phyloP scores from a whole-genome alignment of 2,888 invertebrate species.

The Blera fallax region DNA sequence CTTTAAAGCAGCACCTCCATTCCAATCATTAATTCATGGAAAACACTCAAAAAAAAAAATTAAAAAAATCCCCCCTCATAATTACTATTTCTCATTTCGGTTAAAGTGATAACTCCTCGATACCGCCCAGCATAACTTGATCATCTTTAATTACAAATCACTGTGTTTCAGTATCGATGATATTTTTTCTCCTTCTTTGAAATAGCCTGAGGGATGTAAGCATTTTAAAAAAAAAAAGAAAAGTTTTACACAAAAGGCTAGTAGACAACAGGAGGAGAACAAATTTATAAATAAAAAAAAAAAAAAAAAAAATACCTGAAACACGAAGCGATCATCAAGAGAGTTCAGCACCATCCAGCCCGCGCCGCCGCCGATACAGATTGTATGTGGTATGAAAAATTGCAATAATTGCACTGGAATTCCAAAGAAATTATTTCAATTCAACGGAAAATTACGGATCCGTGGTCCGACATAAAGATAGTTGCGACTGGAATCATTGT shows the following conservation, averaged over 20 bases:
- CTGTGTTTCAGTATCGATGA: conserved; percentile 4
- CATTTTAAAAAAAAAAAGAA: neutral
- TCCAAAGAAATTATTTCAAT: conserved; percentile 71
- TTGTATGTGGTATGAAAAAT: conserved; percentile 51
- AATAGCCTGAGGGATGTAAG: neutral
- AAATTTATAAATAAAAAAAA: neutral
- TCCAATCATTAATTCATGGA: neutral
- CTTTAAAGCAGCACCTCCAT: neutral
- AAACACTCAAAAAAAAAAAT: neutral
- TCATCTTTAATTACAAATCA: conserved; percentile 48
- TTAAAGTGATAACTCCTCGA: conserved; percentile 65
- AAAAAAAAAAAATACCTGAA: neutral
- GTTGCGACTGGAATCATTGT: conserved; percentile 18
- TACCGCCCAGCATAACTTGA: conserved; percentile 61
- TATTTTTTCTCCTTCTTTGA: neutral
- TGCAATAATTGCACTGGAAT: conserved; percentile 71
- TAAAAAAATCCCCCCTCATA: neutral
- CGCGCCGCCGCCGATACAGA: conserved; percentile 9
- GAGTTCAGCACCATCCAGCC: conserved; percentile 5
- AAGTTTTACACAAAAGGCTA: neutral
- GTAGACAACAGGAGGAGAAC: neutral
- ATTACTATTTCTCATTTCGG: conserved; percentile 37
- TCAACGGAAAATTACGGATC: conserved; percentile 55
- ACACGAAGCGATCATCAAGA: conserved; percentile 33
- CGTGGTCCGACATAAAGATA: conserved; percentile 1